phyloP scores from a whole-genome alignment of 2,797 vertebrate species.

The Sphaeramia orbicularis region DNA sequence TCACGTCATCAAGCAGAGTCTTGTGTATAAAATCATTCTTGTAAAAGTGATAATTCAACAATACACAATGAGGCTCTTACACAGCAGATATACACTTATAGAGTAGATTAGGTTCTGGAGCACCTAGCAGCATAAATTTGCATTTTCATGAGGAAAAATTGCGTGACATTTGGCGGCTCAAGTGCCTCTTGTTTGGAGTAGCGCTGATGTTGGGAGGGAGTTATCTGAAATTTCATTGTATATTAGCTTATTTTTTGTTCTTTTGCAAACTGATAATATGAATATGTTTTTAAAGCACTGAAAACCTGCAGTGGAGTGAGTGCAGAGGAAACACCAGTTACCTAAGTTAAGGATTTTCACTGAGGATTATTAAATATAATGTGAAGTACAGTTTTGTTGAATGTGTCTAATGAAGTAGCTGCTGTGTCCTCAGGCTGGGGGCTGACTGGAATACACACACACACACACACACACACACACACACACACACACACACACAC shows the following conservation, averaged over 20 bases:
- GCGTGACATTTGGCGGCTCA: slow-evolving; percentile 67
- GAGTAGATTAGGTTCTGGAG: slow-evolving; percentile 63
- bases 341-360: no score
- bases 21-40: slow-evolving; percentile 6
- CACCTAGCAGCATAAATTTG: slow-evolving; percentile 58
- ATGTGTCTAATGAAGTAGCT: slow-evolving; percentile 2
- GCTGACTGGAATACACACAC: no score
- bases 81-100: slow-evolving; percentile 53
- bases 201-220: slow-evolving; percentile 48
- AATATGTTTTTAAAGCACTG: background rate
- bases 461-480: no score
- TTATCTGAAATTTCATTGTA: slow-evolving; percentile 38
- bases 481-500: no score
- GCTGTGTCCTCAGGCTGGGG: background rate
- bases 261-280: slow-evolving; percentile 25
- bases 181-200: slow-evolving; percentile 71
- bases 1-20: slow-evolving; percentile 1
- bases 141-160: slow-evolving; percentile 56
- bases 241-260: slow-evolving; percentile 35
- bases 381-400: background rate
- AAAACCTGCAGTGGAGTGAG: background rate
- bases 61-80: slow-evolving; percentile 24
- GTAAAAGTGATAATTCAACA: slow-evolving; percentile 45
- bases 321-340: no score
- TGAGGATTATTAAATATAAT: no score